Evolutionary conservation across 2,888 invertebrate genomes (phyloP), one percentile per base, ranked within the genome.

Genomic region (Phyto melanocephala): DNA sequence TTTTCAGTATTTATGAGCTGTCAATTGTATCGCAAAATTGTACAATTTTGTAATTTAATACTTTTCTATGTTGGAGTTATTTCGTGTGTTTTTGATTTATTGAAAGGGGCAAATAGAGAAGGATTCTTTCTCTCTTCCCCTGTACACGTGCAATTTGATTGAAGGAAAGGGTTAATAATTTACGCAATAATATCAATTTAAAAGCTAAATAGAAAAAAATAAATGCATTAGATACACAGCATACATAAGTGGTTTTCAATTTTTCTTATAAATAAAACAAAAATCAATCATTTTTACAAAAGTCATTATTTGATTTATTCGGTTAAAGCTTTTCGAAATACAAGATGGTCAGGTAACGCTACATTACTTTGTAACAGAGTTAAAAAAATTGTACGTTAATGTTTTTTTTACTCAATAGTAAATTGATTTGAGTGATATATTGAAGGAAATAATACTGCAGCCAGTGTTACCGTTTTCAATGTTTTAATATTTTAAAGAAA

Each of bases 1-100:
- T 37, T 54, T 71, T 54, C 70, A 76, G 47, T 74, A 81, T 82
- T 75, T 79, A 82, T 79, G 65, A 75, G 74, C 78, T 82, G 78
- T 79, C 81, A 79, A 75, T 78, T 79, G 50, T 45, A 42, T 56
- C 47, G 37, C 20, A 11, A 17, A 22, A 50, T 54, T 28, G 42
- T 8, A 68, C n/a, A 65, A 78, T 45, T 58, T 10, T 60, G 75
- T 72, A 79, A 82, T 71, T 76, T 65, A 79, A 82, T 71, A 79
- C 75, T 54, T 76, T 67, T 65, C 11, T 54, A 2, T 35, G n/a
- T 28, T 70, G 45, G 24, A 35, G 54, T 47, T 47, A n/a, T 24
- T n/a, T 22, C 13, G 4, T 1, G 20, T 65, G 42, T 60, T 22
- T 37, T 63, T 82, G 78, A 82, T 79, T 82, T 82, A 78, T 75